These are phyloP conservation scores for Erebia ligea DNA, from an alignment of 2,888 invertebrate species.

Conservation along the genomic window DNA sequence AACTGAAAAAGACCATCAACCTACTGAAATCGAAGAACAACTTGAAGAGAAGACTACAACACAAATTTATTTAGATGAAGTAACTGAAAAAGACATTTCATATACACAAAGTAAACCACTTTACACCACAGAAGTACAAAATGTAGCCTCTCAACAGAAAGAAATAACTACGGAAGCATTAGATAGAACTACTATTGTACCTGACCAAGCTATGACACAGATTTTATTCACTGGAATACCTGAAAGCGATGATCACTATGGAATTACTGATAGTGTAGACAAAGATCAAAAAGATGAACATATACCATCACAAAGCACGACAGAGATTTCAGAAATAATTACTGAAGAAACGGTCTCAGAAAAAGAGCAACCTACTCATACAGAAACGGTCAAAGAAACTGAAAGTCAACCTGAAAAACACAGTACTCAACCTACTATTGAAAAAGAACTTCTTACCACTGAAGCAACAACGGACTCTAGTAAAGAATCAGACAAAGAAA, in stretches of 20 bases:
- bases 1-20: constrained; percentile 2
- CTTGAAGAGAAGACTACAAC: constrained; percentile 15
- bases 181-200: constrained; percentile 10
- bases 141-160: constrained; percentile 26
- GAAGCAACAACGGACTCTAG: not conserved
- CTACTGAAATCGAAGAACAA: constrained; percentile 9
- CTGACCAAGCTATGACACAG: constrained; percentile 6
- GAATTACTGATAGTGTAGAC: not conserved
- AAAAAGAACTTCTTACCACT: constrained; percentile 1
- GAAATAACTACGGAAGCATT: constrained; percentile 23
- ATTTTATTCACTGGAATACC: not conserved
- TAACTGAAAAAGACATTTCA: constrained; percentile 23
- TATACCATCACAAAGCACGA: not conserved
- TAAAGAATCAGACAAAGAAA: constrained; percentile 15
- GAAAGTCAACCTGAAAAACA: not conserved
- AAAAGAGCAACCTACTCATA: not conserved
- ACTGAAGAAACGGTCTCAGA: not conserved
- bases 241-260: constrained; percentile 10
- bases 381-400: not conserved
- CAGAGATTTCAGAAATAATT: constrained; percentile 12
- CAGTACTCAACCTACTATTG: constrained; percentile 1
- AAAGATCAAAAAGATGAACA: not conserved
- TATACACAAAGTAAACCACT: constrained; percentile 10
- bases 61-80: constrained; percentile 1
- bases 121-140: constrained; percentile 27